phyloP scores from a whole-genome alignment of 2,113 vertebrate genomes.

The Pygoscelis adeliae region DNA sequence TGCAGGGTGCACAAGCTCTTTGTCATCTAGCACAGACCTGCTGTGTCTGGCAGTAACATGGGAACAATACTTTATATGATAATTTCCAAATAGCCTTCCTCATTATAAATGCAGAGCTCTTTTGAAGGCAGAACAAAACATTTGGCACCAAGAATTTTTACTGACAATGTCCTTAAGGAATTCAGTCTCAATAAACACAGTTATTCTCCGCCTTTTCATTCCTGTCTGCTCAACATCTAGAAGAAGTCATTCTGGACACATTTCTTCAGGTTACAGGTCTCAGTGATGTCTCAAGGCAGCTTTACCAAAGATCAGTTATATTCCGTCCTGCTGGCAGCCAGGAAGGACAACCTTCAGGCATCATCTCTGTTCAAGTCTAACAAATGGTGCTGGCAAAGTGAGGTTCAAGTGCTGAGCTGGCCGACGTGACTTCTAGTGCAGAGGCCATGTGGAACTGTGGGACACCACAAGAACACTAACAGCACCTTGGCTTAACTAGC shows the following conservation, averaged over 20 bases:
- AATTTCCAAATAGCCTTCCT: not conserved
- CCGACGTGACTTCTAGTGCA: not conserved
- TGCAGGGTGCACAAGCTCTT: slow-evolving; percentile 17
- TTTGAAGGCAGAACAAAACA: not conserved
- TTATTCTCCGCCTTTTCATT: not conserved
- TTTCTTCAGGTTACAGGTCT: not conserved
- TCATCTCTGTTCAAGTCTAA: not conserved
- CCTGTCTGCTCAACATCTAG: not conserved
- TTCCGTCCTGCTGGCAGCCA: not conserved
- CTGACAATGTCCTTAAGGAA: not conserved
- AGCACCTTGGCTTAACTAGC: not conserved
- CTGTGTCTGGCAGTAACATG: not conserved
- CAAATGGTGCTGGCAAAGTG: not conserved
- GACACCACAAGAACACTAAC: not conserved
- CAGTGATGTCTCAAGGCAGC: not conserved
- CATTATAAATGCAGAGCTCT: not conserved
- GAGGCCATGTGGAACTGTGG: not conserved
- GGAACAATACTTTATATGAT: slow-evolving; percentile 10
- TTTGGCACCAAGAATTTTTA: not conserved
- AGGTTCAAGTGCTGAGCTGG: not conserved
- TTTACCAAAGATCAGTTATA: not conserved
- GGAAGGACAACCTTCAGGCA: not conserved
- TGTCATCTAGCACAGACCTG: slow-evolving; percentile 10
- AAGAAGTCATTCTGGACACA: not conserved
- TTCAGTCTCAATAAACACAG: not conserved